phyloP scores from a whole-genome alignment of 2,113 vertebrate species.

The Pachyramphus minor region DNA sequence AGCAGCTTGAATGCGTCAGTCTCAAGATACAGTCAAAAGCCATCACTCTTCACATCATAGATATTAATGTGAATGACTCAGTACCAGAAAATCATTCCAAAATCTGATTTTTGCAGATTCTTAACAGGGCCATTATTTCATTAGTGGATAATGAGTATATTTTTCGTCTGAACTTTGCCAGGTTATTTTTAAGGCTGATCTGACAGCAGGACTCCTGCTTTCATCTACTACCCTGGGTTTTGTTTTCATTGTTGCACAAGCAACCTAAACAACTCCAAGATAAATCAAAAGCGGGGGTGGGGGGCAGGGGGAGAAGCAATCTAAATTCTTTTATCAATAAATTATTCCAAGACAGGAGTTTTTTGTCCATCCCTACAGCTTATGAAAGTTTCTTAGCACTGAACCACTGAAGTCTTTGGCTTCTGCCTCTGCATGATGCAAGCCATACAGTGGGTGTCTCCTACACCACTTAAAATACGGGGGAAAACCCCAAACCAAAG shows the following conservation, averaged over 20 bases:
- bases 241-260: not conserved
- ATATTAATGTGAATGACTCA: not conserved
- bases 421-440: not conserved
- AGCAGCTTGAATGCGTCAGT: not conserved
- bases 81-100: not conserved
- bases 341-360: not conserved
- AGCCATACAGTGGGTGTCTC: not conserved
- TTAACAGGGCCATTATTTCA: slow-evolving; percentile 48
- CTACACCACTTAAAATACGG: not conserved
- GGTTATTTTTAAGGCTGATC: not conserved
- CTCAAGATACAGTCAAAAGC: not conserved
- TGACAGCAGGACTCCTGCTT: not conserved
- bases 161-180: slow-evolving; percentile 11
- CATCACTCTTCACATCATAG: not conserved
- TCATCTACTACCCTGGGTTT: not conserved
- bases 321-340: not conserved
- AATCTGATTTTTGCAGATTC: slow-evolving; percentile 16
- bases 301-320: not conserved
- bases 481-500: not conserved
- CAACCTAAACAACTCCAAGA: not conserved
- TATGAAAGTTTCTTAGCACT: not conserved
- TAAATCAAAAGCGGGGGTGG: not conserved
- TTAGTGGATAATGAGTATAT: slow-evolving; percentile 14
- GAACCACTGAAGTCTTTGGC: not conserved
- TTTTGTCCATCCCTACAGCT: not conserved